Base-by-base conservation (phyloP, 2,113 vertebrate genomes). In the Equus quagga region DNA sequence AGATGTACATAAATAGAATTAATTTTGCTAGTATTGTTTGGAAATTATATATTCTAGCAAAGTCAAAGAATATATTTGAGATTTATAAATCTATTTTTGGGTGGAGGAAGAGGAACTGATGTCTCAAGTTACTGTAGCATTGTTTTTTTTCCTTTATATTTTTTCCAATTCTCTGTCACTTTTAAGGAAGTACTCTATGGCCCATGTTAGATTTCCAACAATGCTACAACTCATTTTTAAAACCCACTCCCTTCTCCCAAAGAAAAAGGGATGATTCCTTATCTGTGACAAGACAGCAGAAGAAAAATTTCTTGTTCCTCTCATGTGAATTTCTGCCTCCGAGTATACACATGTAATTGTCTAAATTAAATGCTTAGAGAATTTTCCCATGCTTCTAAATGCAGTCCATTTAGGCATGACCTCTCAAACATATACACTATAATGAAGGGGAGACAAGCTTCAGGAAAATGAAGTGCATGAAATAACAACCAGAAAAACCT, bases 401-500 rank as follows among this genome's bases (percentile, higher is more conserved):
- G 79, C 51, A 95, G 95, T 44, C 86, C 41, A 96, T 76, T 98
- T 96, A 97, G 89, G 80, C 79, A 76, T 72, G 70, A 94, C 41
- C 69, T 96, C 83, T 91, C 69, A 87, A 76, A 95, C 11, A 67
- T 46, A 93, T 84, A 79, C 75, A 72, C 89, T 49, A 6, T 95
- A 97, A 96, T 96, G 92, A 96, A 97, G 89, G 83, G 60, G 83
- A 96, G 94, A 96, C 70, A 93, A n/a, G 97, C 90, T 96, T 81
- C 51, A 80, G 67, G 92, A 94, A 95, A 94, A 95, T 44, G 80
- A 96, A 95, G 83, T 76, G 56, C 89, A 51, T 80, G 87, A 96
- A 96, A 87, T 97, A 97, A 94, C 96, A 97, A 97, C 97, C 97
- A 96, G 97, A 97, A 97, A 98, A 98, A 98, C 97, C 96, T 95